Percentiles rank a stretch among this genome's conserved stretches.
Conservation (phyloP, 2,888 invertebrate genomes). For the Phoenoteleia sp. region DNA sequence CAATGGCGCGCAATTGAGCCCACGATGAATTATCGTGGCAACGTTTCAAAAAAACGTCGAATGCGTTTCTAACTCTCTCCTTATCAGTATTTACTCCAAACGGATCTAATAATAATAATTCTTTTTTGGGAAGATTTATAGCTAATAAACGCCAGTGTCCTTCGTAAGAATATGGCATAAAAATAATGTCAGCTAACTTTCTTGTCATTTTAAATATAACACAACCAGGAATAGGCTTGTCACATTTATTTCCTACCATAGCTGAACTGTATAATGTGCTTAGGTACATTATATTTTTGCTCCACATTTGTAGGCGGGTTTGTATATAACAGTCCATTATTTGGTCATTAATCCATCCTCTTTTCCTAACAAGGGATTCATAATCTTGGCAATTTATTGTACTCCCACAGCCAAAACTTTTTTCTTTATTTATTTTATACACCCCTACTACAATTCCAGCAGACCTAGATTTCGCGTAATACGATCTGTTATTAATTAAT, state of each 20-base stretch:
- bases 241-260: slow-evolving; percentile 24
- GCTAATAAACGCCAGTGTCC: too few species aligned
- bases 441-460: background rate
- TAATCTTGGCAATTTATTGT: background rate
- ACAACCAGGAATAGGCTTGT: background rate
- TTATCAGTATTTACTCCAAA: background rate
- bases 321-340: slow-evolving; percentile 20
- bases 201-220: background rate
- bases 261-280: slow-evolving; percentile 17
- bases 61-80: background rate
- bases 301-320: slow-evolving; percentile 22
- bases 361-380: background rate
- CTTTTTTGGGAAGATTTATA: background rate
- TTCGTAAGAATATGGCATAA: too few species aligned
- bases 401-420: background rate
- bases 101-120: background rate
- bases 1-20: background rate
- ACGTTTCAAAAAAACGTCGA: background rate
- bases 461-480: background rate
- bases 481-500: background rate
- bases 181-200: background rate
- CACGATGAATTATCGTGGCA: background rate
- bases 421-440: background rate
- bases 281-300: too few species aligned
- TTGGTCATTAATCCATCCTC: slow-evolving; percentile 26